Evolutionary conservation across 2,888 invertebrate species (phyloP), one percentile per base, ranked within the genome.

Genomic region (Drosophila meridionalis): DNA sequence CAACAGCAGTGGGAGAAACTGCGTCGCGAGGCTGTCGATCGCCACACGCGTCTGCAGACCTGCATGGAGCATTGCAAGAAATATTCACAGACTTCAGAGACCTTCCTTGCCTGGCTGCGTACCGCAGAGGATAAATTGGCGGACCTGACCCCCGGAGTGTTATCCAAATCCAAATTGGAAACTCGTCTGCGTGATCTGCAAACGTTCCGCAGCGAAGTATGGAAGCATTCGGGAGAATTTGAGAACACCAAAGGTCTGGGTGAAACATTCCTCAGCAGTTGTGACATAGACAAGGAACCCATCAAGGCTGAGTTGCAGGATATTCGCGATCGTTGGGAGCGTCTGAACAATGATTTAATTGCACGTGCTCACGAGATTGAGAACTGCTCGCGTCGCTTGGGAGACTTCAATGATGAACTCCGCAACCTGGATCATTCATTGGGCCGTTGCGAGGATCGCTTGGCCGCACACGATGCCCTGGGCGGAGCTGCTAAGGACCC

Each of bases 11-110:
- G 98, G 99, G 98, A 98, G 87, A 97, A 97, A 88, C 94, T 99
- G 62, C 96, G 98, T 83, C 96, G 97, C 75, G 97, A 97, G 91
- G 96, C 97, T 0, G 95, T 97, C 48, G 98, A 98, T 85, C 95
- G 98, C 53, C 96, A 98, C 90, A 97, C 97, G 0, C 94, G 97
- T 78, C 94, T 98, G 52, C 97, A 98, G 92, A 97, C 97, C 0
- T 97, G 98, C 92, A 96, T 96, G 95, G 98, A 98, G 92, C 98
- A 97, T 92, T 98, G 97, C 93, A 96, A 96, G 82, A 98, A 98
- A 91, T 99, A 97, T 94, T 96, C 97, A 91, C 95, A 96, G 87
- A 96, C 96, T 0, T 95, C 97, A 59, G 98, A 98, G 85, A 94
- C 95, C 0, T 98, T 98, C 94, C 93, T 97, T 0, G 97, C 97